Evolutionary conservation across 2,113 vertebrate genomes (phyloP), one percentile per base, ranked within the genome.

Genomic region (Prietella phreatophila): DNA sequence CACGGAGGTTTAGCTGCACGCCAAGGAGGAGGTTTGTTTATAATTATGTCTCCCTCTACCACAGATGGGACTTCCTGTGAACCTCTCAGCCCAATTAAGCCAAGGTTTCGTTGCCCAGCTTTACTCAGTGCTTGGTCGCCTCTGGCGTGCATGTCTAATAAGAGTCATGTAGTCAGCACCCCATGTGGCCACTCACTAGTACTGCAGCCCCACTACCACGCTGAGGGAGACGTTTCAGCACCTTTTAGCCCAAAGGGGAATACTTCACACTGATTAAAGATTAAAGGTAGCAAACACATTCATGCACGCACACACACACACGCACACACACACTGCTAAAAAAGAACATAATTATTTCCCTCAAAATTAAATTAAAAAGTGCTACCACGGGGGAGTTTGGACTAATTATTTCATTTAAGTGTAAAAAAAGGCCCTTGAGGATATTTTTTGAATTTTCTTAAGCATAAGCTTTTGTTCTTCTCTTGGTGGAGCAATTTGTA

Each of bases 381-480:
- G 90, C 87, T 87, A 92, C 92, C 94, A 93, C 93, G 86, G 88
- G 94, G 95, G 95, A 95, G 91, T 90, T 92, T 88, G 80, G 88
- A 92, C 92, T 95, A 95, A 96, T 95, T 95, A 95, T 96, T 95
- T 96, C 92, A 95, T 95, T 95, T 95, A 95, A 95, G 94, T 93
- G 88, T 94, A 94, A 94, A 47, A 47, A 93, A 93, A 93, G 92
- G 88, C 94, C 94, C 92, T 53, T 92, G 93, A 93, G 94, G 92
- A 94, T 92, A 88, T 89, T 93, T 91, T 87, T 88, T 85, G 89
- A 84, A 84, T 85, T 91, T 93, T 92, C 71, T 63, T 86, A 85
- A 61, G 39, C 90, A 87, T 83, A 67, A 90, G 93, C 91, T 91
- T 71, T 91, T 92, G 87, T 93, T 89, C 76, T 85, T 87, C 14